phyloP scores from a whole-genome alignment of 2,888 invertebrate species.

The Dolichomitus sp. region DNA sequence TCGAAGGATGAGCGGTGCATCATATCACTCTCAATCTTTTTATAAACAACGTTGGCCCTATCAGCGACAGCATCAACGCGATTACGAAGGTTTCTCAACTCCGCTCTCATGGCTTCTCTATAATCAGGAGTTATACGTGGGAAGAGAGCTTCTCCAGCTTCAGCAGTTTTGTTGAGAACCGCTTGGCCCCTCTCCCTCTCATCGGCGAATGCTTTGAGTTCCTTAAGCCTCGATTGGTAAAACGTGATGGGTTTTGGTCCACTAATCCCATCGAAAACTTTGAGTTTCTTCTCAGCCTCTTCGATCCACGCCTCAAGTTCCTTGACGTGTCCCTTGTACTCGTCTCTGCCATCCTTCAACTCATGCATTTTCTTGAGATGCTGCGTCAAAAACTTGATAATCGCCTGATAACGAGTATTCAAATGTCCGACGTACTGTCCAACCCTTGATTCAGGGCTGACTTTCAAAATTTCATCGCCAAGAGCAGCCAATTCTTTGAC shows the following conservation, averaged over 20 bases:
- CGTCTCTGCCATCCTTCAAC: constrained; percentile 90
- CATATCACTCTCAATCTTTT: constrained; percentile 95
- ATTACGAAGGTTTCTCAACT: constrained; percentile 93
- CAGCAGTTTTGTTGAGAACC: constrained; percentile 93
- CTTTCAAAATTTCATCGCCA: constrained; percentile 91
- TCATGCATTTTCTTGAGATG: constrained; percentile 92
- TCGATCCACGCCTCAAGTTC: constrained; percentile 94
- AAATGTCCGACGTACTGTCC: constrained; percentile 94
- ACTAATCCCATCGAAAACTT: constrained; percentile 91
- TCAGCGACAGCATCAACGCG: constrained; percentile 95
- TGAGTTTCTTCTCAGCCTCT: constrained; percentile 92
- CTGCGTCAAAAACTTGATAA: constrained; percentile 90
- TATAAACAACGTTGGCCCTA: constrained; percentile 94
- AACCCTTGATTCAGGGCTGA: constrained; percentile 94
- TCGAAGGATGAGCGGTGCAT: constrained; percentile 97
- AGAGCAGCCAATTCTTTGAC: constrained; percentile 90
- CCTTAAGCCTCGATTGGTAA: constrained; percentile 91
- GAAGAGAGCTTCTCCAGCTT: constrained; percentile 95
- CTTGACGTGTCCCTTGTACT: constrained; percentile 90
- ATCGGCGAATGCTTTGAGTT: constrained; percentile 91
- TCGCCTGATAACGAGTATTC: constrained; percentile 91
- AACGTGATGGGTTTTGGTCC: constrained; percentile 91
- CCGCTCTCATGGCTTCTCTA: constrained; percentile 94
- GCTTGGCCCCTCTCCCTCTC: constrained; percentile 93
- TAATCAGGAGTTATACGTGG: constrained; percentile 95